phyloP scores from a whole-genome alignment of 2,888 invertebrate species.

The Sceliomorpha sp. region DNA sequence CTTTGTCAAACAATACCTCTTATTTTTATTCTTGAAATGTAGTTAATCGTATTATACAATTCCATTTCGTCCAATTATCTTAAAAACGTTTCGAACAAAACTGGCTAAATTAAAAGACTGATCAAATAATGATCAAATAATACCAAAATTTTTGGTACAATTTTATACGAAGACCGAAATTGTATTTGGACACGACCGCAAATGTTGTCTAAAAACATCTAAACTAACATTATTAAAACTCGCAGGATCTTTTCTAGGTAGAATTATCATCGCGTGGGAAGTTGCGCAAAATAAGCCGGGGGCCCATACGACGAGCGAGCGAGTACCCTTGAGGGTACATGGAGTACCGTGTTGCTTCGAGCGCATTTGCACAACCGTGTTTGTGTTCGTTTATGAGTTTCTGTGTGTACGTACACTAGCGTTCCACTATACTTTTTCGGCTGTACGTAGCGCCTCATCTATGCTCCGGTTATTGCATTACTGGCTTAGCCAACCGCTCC shows the following conservation, averaged over 20 bases:
- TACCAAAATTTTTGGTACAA: too few relatives aligned
- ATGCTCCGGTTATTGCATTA: slow-evolving; percentile 78
- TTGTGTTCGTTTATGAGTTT: slow-evolving; percentile 3
- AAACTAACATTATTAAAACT: too few relatives aligned
- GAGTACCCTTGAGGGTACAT: slow-evolving; percentile 67
- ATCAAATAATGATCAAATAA: too few relatives aligned
- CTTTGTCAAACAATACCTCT: too few relatives aligned
- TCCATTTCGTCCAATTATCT: too few relatives aligned
- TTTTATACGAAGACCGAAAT: too few relatives aligned
- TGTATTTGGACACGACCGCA: too few relatives aligned
- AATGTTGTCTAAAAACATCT: too few relatives aligned
- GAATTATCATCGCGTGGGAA: slow-evolving; percentile 53
- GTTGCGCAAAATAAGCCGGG: slow-evolving; percentile 29
- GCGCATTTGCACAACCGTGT: slow-evolving; percentile 15
- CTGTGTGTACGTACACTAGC: slow-evolving; percentile 18
- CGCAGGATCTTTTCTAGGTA: slow-evolving; percentile 38
- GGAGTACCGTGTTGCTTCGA: slow-evolving; percentile 68
- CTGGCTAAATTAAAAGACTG: too few relatives aligned
- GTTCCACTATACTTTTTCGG: slow-evolving; percentile 66
- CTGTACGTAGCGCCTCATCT: slow-evolving; percentile 68
- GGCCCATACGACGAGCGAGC: slow-evolving; percentile 40
- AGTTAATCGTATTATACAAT: too few relatives aligned
- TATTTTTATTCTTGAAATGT: too few relatives aligned
- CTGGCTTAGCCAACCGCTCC: slow-evolving; percentile 70
- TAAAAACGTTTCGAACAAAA: too few relatives aligned